A percentile compares a stretch with the other conserved stretches of the same genome.
phyloP scores from a whole-genome alignment of 2,888 invertebrate genomes.

The Xestia sexstrigata region DNA sequence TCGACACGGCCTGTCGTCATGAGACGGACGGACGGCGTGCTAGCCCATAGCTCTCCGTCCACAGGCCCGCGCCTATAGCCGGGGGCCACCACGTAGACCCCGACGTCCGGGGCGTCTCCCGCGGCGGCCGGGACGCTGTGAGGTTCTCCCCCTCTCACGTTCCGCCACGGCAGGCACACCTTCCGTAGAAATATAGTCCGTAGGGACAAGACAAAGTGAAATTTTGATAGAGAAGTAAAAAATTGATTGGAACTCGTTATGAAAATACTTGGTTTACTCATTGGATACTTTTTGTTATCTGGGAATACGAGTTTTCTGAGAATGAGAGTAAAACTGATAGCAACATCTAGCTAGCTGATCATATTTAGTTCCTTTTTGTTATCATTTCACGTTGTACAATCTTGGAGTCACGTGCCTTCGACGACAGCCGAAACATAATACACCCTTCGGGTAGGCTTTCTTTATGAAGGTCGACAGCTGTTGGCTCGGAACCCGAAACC shows the following conservation, averaged over 20 bases:
- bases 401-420: conserved; percentile 17
- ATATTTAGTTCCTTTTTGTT: not conserved
- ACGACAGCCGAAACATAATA: not conserved
- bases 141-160: too few species aligned
- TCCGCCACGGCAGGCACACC: not conserved
- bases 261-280: not conserved
- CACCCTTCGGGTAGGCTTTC: not conserved
- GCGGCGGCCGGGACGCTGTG: too few species aligned
- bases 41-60: too few species aligned
- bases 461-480: conserved; percentile 21
- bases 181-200: not conserved
- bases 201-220: not conserved
- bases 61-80: too few species aligned
- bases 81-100: too few species aligned
- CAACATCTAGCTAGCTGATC: too few species aligned
- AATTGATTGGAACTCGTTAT: not conserved
- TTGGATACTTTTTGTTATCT: not conserved
- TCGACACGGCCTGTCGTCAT: too few species aligned
- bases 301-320: not conserved
- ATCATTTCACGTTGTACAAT: conserved; percentile 20
- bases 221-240: not conserved
- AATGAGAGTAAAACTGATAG: not conserved
- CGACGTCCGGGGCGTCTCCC: too few species aligned
- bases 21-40: too few species aligned
- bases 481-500: not conserved